Conservation (phyloP, 1,140 invertebrate genomes). For the Gryllus bimaculatus region DNA sequence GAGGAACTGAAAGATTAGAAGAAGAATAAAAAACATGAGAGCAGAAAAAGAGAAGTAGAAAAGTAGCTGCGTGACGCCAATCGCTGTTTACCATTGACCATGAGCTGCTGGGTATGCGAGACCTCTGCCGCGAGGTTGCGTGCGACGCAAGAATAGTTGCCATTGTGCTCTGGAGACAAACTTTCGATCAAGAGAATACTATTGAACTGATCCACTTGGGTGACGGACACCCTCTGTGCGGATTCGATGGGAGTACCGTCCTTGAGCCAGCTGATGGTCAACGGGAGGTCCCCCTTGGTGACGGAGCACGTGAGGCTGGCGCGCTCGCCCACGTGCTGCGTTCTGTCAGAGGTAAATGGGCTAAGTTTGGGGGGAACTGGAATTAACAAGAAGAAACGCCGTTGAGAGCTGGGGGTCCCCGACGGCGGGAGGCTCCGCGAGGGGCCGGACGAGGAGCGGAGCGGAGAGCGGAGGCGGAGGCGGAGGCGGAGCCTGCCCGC, state of each 20-base stretch:
- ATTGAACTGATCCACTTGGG: slow-evolving; percentile 65
- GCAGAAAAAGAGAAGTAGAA: slow-evolving; percentile 21
- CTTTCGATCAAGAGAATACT: slow-evolving; percentile 69
- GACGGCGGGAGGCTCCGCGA: slow-evolving; percentile 59
- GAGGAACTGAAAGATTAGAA: slow-evolving; percentile 64
- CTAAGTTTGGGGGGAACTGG: slow-evolving; percentile 73
- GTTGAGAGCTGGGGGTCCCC: slow-evolving; percentile 53
- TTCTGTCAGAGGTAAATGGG: slow-evolving; percentile 60
- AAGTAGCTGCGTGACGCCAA: slow-evolving; percentile 23
- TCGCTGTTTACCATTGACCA: slow-evolving; percentile 64
- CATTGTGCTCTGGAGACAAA: slow-evolving; percentile 64
- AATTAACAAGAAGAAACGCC: slow-evolving; percentile 32
- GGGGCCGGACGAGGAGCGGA: slow-evolving; percentile 63
- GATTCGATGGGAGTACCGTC: slow-evolving; percentile 53
- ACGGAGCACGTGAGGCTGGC: slow-evolving; percentile 67
- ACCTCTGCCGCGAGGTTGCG: slow-evolving; percentile 62
- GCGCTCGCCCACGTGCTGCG: slow-evolving; percentile 64
- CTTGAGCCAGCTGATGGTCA: slow-evolving; percentile 68
- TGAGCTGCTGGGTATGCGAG: slow-evolving; percentile 59
- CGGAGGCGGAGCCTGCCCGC: slow-evolving; percentile 60
- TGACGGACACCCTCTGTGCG: slow-evolving; percentile 46
- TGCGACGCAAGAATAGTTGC: slow-evolving; percentile 65
- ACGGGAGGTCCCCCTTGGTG: slow-evolving; percentile 64
- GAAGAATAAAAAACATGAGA: slow-evolving; percentile 35
- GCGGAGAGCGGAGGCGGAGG: slow-evolving; percentile 64